Evolutionary conservation across 2,113 vertebrate species (phyloP).

Genomic region (Charina bottae): DNA sequence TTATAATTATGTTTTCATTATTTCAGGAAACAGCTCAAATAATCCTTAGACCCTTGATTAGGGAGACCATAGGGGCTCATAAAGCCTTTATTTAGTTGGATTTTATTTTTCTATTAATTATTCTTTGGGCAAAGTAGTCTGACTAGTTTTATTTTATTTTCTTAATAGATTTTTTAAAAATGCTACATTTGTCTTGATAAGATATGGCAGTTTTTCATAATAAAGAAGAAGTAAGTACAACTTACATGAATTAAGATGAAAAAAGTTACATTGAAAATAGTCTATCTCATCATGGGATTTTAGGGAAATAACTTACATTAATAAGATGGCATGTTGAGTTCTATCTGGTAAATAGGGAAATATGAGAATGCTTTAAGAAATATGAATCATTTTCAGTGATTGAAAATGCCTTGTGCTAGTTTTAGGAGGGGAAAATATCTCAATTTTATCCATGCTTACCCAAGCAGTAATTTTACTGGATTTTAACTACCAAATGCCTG

Average conservation of each 20-base stretch:
- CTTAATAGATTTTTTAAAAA: constrained; percentile 23
- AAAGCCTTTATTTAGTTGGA: neutral
- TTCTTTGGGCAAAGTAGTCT: constrained; percentile 43
- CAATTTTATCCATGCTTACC: neutral
- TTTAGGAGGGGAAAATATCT: neutral
- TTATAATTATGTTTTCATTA: constrained; percentile 13
- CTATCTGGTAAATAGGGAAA: rapidly evolving
- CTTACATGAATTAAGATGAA: constrained; percentile 30
- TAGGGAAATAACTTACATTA: constrained; percentile 54
- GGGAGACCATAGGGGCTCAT: neutral
- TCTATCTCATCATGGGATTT: constrained; percentile 26
- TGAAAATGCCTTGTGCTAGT: neutral
- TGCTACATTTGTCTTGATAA: constrained; percentile 15
- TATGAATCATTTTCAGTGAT: neutral
- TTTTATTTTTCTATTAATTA: constrained; percentile 31
- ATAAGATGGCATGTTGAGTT: constrained; percentile 23
- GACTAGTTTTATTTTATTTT: neutral
- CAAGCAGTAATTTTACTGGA: neutral
- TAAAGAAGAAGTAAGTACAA: constrained; percentile 40
- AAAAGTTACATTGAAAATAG: constrained; percentile 56
- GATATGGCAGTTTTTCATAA: constrained; percentile 24
- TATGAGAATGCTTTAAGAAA: constrained; percentile 10
- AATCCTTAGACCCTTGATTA: constrained; percentile 34
- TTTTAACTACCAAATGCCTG: neutral
- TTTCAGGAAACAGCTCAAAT: constrained; percentile 28